Base-by-base conservation (phyloP, 2,888 invertebrate species). In the Pycnomerus fuliginosus region DNA sequence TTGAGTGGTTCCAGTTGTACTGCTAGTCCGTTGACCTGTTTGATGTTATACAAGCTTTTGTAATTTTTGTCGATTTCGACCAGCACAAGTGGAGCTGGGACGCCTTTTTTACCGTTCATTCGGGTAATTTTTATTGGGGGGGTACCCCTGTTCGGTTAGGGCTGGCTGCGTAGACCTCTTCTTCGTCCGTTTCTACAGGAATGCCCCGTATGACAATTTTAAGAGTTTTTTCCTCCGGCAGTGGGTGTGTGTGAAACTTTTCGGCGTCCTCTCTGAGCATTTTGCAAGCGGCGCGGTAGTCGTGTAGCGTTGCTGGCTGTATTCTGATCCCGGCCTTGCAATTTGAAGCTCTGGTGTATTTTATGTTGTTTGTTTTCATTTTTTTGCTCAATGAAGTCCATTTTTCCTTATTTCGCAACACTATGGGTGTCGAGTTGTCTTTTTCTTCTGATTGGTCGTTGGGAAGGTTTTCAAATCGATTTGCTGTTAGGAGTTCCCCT, bases 71-170 rank as follows among this genome's bases (percentile, higher is more conserved):
- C 8, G 20, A 27, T 27, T 27, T 27, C 27, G 7, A 27, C 27
- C 11, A 27, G 27, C 7, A 27, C 27, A 4, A 27, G 27, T 27
- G 27, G 27, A 27, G 27, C 27, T 4, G 27, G 27, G 8, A 8
- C 4, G 4, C 10, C 10, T 5, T 10, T 7, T 4, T 10, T 27
- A 4, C 27, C 27, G 4, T 7, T 27, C 27, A 27, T 27, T 4
- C 27, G 27, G 10, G 10, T 10, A 4, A 27, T 27, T 10, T 27
- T 27, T 7, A 10, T 27, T 27, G 27, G 7, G 11, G 27, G 27
- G n/a, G n/a, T n/a, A n/a, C n/a, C n/a, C n/a, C n/a, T n/a, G n/a
- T n/a, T n/a, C n/a, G n/a, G n/a, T n/a, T n/a, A n/a, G n/a, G n/a
- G n/a, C n/a, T n/a, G n/a, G n/a, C n/a, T n/a, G n/a, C 20, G 5